Conservation (phyloP, 2,113 vertebrate genomes). For the Zosterops japonicus region DNA sequence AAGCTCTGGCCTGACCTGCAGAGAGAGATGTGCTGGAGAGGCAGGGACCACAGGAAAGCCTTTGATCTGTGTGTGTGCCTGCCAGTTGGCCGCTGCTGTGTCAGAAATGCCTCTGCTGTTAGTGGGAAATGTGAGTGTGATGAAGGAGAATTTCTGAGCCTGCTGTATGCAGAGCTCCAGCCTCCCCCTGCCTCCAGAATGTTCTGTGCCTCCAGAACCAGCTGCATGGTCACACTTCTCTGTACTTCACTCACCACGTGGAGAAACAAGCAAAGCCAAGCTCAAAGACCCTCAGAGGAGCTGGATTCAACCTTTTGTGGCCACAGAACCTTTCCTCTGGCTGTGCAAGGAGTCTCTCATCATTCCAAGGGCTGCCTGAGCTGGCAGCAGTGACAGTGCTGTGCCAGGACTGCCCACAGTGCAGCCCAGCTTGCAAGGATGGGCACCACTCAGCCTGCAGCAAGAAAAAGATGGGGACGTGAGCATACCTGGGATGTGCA, state of each 20-base stretch:
- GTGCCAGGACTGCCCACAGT: neutral
- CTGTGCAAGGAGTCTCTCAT: neutral
- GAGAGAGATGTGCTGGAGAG: neutral
- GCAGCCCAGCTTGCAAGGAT: neutral
- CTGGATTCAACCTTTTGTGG: neutral
- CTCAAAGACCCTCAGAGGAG: neutral
- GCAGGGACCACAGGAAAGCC: neutral
- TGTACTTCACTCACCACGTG: neutral
- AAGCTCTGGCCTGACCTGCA: neutral
- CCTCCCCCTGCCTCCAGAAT: neutral
- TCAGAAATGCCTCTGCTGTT: constrained; percentile 27
- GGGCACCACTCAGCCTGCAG: accelerated
- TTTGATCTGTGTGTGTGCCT: constrained; percentile 32
- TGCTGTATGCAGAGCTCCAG: neutral
- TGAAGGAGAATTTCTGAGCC: neutral
- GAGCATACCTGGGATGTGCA: accelerated
- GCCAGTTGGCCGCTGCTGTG: constrained; percentile 29
- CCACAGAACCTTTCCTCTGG: neutral
- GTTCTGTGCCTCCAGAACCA: neutral
- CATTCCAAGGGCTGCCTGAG: neutral
- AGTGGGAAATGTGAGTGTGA: neutral
- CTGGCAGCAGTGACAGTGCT: neutral
- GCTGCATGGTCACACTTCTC: neutral
- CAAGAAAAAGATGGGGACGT: neutral
- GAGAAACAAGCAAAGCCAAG: neutral